phyloP scores from a whole-genome alignment of 2,797 vertebrate genomes.

The Phyllotis vaccarum region DNA sequence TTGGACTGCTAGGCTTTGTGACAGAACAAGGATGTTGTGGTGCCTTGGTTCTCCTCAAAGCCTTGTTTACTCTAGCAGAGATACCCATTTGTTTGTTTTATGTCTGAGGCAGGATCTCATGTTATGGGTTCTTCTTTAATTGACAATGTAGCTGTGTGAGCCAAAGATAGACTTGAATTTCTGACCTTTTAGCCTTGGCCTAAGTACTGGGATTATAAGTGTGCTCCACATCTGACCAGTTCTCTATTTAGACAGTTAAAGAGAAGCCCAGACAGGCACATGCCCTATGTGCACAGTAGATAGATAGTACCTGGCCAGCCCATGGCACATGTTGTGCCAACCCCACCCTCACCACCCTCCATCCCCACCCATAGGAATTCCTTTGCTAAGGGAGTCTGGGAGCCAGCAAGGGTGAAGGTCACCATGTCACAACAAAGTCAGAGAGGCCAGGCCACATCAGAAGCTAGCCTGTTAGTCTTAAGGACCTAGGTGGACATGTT shows the following conservation, averaged over 20 bases:
- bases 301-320: fast-evolving
- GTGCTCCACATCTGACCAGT: fast-evolving
- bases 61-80: not conserved
- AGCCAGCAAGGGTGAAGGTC: fast-evolving
- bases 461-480: not conserved
- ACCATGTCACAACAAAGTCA: not conserved
- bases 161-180: not conserved
- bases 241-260: not conserved
- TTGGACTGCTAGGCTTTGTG: not conserved
- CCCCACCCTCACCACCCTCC: not conserved
- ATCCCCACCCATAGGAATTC: not conserved
- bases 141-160: not conserved
- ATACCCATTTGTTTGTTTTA: not conserved
- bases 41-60: not conserved
- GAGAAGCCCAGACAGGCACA: not conserved
- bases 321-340: not conserved
- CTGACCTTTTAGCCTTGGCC: not conserved
- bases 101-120: not conserved
- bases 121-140: not conserved
- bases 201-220: not conserved
- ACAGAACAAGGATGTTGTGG: too few species aligned
- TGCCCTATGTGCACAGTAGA: not conserved
- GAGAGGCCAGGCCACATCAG: not conserved
- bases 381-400: not conserved
- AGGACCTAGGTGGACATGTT: not conserved